A percentile compares a stretch with the other conserved stretches of the same genome.
Conservation (phyloP, 2,113 vertebrate species). For the Brachyhypopomus occidentalis region DNA sequence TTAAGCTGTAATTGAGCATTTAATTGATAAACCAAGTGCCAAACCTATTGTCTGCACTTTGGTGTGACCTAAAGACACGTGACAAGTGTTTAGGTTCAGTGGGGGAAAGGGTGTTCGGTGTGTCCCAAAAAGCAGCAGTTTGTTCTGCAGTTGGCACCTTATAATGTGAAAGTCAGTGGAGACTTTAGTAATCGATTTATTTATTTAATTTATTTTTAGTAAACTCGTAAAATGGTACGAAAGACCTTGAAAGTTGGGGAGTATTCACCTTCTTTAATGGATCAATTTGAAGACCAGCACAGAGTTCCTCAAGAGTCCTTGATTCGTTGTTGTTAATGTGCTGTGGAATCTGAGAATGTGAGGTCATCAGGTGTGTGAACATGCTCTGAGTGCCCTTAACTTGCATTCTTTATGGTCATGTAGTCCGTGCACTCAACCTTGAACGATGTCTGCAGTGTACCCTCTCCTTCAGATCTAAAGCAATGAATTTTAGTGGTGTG, state of each 20-base stretch:
- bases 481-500: neutral
- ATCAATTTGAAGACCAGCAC: neutral
- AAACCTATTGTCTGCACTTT: neutral
- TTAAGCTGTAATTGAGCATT: no score
- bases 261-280: slow-evolving; percentile 15
- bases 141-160: neutral
- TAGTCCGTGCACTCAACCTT: slow-evolving; percentile 3
- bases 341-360: slow-evolving; percentile 17
- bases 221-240: neutral
- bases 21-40: neutral
- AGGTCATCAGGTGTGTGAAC: slow-evolving; percentile 49
- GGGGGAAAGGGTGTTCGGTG: neutral
- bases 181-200: neutral
- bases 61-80: no score
- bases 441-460: neutral
- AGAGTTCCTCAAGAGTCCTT: neutral
- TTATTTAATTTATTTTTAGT: no score
- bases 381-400: slow-evolving; percentile 4
- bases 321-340: slow-evolving; percentile 2
- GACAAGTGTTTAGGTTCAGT: neutral
- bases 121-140: neutral
- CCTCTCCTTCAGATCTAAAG: neutral
- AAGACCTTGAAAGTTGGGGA: neutral
- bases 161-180: neutral
- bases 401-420: neutral